Base-by-base conservation (phyloP, 2,113 vertebrate species). In the Phocoena sinus region DNA sequence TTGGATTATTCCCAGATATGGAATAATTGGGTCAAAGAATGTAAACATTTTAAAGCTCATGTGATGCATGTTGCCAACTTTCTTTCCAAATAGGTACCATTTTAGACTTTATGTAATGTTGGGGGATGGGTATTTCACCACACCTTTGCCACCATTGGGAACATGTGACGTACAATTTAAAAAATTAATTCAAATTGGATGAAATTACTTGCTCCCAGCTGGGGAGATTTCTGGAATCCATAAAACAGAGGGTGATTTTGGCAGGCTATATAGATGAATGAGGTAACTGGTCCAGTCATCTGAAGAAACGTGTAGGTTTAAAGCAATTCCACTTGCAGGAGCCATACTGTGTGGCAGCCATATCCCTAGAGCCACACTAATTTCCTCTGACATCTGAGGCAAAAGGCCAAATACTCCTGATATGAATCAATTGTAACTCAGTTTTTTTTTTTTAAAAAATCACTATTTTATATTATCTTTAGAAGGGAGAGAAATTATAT, bases 111-210 rank as follows among this genome's bases (percentile, higher is more conserved):
- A 14, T 62, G 11, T 89, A 18, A 58, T 70, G 76, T 65, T 90
- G 58, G 38, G 33, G 63, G 81, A 53, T 89, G 77, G 80, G 3
- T 83, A 50, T 87, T 85, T 94, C 50, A 70, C 31, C 17, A 76
- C 23, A 38, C 28, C 80, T 97, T 85, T 74, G 68, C 88, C 95
- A 94, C 36, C 58, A 14, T 1, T 60, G 60, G 95, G 91, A 84
- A 44, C 91, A 81, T 93, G 76, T 96, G 95, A 76, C 81, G 76
- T 67, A 73, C 17, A 15, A 74, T 93, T 93, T 73, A 33, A 96
- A 96, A 94, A 96, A 96, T 33, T 89, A 93, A 93, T 88, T 96
- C 76, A 91, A 93, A 95, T 84, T 84, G 94, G 89, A 87, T 81
- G 81, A 91, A 91, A 93, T 94, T 26, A 44, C 60, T 81, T 94